Conservation (phyloP, 1,140 invertebrate species). For the Callitettix versicolor region DNA sequence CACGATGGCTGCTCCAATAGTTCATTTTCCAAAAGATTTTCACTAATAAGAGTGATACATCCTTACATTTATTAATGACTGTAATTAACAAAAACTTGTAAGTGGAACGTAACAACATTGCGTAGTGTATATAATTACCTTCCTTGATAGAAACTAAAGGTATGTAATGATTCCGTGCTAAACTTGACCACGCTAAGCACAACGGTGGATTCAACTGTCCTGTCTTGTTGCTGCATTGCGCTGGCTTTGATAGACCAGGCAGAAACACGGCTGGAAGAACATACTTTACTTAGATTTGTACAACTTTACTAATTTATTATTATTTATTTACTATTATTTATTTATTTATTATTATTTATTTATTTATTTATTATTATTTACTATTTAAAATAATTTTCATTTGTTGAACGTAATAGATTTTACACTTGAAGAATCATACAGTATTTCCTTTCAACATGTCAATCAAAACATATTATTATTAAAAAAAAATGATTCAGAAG, state of each 20-base stretch:
- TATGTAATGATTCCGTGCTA: slow-evolving; percentile 26
- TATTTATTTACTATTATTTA: not conserved
- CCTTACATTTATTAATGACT: too few species aligned
- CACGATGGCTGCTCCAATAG: too few species aligned
- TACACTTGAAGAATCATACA: not conserved
- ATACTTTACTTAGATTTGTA: not conserved
- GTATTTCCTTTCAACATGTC: not conserved
- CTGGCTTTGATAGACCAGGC: slow-evolving; percentile 23
- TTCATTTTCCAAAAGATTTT: too few species aligned
- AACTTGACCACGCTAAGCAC: slow-evolving; percentile 24
- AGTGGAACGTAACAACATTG: too few species aligned
- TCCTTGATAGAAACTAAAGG: slow-evolving; percentile 26
- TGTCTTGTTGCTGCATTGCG: slow-evolving; percentile 19
- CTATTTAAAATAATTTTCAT: not conserved
- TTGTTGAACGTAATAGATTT: not conserved
- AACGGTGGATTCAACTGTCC: slow-evolving; percentile 23
- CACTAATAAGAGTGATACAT: too few species aligned
- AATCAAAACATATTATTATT: too few species aligned
- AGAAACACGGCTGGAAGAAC: slow-evolving; percentile 24
- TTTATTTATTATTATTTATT: not conserved
- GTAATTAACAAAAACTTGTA: too few species aligned
- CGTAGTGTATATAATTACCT: too few species aligned
- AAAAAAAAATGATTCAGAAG: too few species aligned
- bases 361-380: not conserved
- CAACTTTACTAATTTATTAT: not conserved